phyloP scores from a whole-genome alignment of 2,797 vertebrate species.

The Myotis planiceps region DNA sequence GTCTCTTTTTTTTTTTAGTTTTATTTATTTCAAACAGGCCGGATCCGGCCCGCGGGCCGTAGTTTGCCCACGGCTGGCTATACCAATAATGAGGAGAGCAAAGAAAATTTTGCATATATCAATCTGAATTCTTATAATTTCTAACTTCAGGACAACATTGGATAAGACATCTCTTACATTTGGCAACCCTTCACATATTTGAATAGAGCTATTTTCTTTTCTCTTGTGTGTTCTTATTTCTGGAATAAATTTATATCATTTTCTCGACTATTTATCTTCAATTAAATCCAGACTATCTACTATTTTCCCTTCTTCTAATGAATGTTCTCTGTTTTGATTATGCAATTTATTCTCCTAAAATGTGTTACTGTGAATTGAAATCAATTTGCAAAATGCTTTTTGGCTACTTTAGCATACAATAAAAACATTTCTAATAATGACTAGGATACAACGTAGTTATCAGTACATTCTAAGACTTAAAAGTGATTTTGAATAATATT shows the following conservation, averaged over 20 bases:
- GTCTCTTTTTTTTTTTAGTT: no score
- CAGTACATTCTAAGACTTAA: background rate
- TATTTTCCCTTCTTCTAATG: background rate
- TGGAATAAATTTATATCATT: background rate
- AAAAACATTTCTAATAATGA: background rate
- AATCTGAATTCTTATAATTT: background rate
- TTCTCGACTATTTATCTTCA: background rate
- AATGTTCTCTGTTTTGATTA: background rate
- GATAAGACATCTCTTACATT: background rate
- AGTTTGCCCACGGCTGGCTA: no score
- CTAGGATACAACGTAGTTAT: background rate
- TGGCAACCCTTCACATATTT: background rate
- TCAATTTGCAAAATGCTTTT: background rate
- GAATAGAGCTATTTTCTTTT: background rate
- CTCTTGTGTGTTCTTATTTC: background rate
- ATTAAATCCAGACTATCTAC: background rate
- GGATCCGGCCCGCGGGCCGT: no score
- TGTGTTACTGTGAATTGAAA: background rate
- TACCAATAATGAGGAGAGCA: background rate
- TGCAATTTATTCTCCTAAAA: background rate
- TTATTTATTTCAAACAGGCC: no score
- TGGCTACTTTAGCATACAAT: background rate
- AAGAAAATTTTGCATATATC: background rate
- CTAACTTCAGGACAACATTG: background rate
- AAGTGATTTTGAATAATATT: background rate